Percentiles rank a stretch among this genome's conserved stretches.
Evolutionary conservation across 2,797 vertebrate genomes (phyloP).

Genomic region (Gobio occitaniae): DNA sequence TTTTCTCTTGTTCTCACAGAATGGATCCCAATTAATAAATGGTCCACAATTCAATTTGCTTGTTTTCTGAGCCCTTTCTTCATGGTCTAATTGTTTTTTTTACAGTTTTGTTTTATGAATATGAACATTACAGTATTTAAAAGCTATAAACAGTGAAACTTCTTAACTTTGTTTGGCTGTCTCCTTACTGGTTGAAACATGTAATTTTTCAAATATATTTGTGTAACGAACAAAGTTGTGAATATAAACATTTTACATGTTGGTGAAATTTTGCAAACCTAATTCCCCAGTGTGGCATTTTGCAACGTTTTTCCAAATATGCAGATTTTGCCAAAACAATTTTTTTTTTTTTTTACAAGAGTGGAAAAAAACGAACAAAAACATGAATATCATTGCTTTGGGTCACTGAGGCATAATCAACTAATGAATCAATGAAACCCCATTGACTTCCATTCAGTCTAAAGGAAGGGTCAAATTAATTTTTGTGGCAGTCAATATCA

Average conservation of each 20-base stretch:
- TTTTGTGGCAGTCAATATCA: not conserved
- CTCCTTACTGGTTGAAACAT: not conserved
- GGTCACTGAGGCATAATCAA: not conserved
- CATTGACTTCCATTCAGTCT: not conserved
- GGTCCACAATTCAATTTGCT: not conserved
- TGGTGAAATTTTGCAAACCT: not conserved
- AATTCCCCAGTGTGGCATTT: not conserved
- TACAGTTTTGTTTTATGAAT: not conserved
- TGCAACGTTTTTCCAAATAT: not conserved
- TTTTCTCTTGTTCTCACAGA: not conserved
- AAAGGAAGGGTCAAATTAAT: not conserved
- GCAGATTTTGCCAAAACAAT: not conserved
- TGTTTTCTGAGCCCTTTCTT: no score
- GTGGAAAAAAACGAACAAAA: not conserved
- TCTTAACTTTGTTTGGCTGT: not conserved
- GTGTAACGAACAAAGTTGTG: not conserved
- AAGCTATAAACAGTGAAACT: not conserved
- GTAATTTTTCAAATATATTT: not conserved
- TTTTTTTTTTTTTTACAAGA: no score
- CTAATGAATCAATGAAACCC: not conserved
- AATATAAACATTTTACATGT: not conserved
- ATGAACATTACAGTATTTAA: not conserved
- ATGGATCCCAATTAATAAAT: not conserved
- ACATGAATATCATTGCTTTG: not conserved
- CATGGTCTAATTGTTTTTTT: not conserved